Evolutionary conservation across 1,140 invertebrate species (phyloP).

Genomic region (Orchestia grillus): DNA sequence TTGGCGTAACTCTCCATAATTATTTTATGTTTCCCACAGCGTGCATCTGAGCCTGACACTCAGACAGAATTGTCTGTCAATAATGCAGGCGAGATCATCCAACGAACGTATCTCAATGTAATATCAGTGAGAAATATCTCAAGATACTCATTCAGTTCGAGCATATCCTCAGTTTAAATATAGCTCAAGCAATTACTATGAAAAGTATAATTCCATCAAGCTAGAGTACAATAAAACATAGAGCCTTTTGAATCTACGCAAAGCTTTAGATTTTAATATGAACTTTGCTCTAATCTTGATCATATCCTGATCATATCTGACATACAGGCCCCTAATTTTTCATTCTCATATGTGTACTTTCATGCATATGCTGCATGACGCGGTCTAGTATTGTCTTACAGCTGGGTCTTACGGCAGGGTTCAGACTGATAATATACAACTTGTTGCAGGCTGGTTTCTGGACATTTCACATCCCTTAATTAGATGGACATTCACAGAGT

Average conservation of each 20-base stretch:
- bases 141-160: background rate
- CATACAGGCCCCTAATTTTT: background rate
- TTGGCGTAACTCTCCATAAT: background rate
- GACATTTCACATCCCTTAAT: background rate
- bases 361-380: background rate
- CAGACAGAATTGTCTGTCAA: too few relatives aligned
- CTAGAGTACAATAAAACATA: too few relatives aligned
- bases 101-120: background rate
- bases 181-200: background rate
- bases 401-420: background rate
- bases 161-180: background rate
- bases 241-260: too few relatives aligned
- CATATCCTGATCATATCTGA: too few relatives aligned
- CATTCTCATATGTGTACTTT: background rate
- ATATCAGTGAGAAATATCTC: background rate
- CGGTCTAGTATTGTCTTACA: too few relatives aligned
- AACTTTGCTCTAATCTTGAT: too few relatives aligned
- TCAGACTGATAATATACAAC: background rate
- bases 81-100: background rate
- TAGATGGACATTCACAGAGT: too few relatives aligned
- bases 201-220: background rate
- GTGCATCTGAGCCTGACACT: too few relatives aligned
- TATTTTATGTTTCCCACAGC: background rate
- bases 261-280: too few relatives aligned
- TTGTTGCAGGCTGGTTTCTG: background rate